Evolutionary conservation across 2,888 invertebrate genomes (phyloP), one percentile per base, ranked within the genome.

Genomic region (Calephelis perditalis): DNA sequence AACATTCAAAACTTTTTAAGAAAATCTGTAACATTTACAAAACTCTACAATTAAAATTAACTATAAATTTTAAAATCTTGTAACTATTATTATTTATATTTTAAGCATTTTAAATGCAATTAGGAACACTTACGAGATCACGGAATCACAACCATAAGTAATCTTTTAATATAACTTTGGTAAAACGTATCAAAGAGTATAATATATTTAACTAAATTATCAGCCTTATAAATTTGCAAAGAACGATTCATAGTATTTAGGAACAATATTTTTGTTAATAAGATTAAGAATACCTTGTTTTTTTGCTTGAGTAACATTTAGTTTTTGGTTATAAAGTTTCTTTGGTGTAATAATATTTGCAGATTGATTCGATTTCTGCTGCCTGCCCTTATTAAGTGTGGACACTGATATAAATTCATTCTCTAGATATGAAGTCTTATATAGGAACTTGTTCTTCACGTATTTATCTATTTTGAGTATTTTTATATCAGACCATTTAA

Each of bases 401-500:
- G 47, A 47, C 47, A 47, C 47, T 47, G 47, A 47, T 47, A 12
- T 47, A 47, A 12, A 47, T 47, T 47, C 47, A 12, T 47, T 47
- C 15, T 47, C 47, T 47, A 3, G 47, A 47, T 15, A 47, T 47
- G 47, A 47, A 47, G 47, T 47, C 47, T 47, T 47, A 47, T 47
- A 47, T 47, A 47, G 47, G 47, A 47, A 47, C 47, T 47, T 47
- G 47, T 47, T 47, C 47, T 47, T 47, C 47, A 47, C 15, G 47
- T 47, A 47, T 47, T 47, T 47, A 47, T 47, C 47, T 47, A 47
- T 47, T 47, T 47, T 47, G 12, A 47, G 47, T 47, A 47, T 44
- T 43, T 47, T 61, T 55, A 61, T 57, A 45, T 57, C 56, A 56
- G 56, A 10, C 46, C 45, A 57, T 57, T 57, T 36, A 57, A 36